Evolutionary conservation across 2,888 invertebrate species (phyloP), one percentile per base, ranked within the genome.

Genomic region (Brenthis daphne): DNA sequence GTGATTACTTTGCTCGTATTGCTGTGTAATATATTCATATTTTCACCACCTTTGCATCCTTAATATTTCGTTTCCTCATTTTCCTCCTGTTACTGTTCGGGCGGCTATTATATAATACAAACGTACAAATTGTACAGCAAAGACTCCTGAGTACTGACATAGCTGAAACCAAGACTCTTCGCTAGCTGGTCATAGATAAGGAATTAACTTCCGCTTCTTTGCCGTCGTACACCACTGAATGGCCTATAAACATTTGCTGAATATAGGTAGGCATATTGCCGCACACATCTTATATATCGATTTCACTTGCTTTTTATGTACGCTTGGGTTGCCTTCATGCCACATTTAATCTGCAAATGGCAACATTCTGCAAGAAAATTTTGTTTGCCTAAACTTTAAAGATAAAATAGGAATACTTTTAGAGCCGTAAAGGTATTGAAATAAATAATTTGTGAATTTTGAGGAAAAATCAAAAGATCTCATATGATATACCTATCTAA

Each of bases 11-110:
- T 74, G 81, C 80, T 79, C 80, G 81, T 85, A 83, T 85, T 85
- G 83, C 87, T 81, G 83, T 84, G 85, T 90, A 90, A 92, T 92
- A 88, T 90, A 92, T 91, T 91, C 88, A 88, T 85, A 89, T 91
- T 91, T 90, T 89, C 89, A 88, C 88, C 90, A 89, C 89, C 87
- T 90, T 86, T 82, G 85, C 87, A 88, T 90, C 85, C 83, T 81
- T 88, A 85, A 87, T 87, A 80, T 87, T 87, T 85, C 79, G 79
- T 85, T 88, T 85, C 82, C 84, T 82, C 79, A 79, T 84, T 73
- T 70, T 63, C 60, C 58, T 63, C 47, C 63, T 56, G 65, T 66
- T 43, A 58, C 56, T 55, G 47, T 43, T 50, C 50, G 51, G 61
- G 29, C 56, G 20, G 50, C 50, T 55, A 55, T 67, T 60, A 47